Conservation (phyloP, 1,140 invertebrate genomes). For the Oreohelix idahoensis region DNA sequence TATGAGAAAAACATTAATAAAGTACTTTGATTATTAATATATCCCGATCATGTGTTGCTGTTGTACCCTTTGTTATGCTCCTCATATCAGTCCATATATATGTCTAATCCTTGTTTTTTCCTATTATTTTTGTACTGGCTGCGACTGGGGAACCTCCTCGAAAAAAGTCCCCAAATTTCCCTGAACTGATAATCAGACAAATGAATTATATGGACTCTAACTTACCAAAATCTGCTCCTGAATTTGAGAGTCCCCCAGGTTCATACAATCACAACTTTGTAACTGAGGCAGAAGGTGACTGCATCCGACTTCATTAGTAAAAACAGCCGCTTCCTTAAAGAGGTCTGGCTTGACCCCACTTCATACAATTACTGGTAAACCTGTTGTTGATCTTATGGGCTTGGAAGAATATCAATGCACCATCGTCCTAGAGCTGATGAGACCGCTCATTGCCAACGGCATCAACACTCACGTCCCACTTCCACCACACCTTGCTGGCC, state of each 20-base stretch:
- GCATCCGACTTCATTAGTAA: conserved; percentile 84
- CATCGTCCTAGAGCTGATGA: background rate
- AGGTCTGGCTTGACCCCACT: conserved; percentile 65
- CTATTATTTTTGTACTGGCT: too few species aligned
- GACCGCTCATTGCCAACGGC: background rate
- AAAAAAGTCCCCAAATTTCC: too few species aligned
- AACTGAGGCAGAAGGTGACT: conserved; percentile 83
- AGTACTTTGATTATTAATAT: too few species aligned
- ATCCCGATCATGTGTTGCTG: too few species aligned
- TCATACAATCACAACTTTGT: conserved; percentile 87
- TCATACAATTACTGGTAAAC: conserved; percentile 70
- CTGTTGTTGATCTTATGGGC: conserved; percentile 34
- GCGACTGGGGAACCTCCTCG: too few species aligned
- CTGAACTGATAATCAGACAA: too few species aligned
- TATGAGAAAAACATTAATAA: too few species aligned
- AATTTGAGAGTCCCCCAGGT: conserved; percentile 82
- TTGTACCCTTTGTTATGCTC: too few species aligned
- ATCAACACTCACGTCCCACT: background rate
- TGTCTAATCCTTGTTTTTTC: too few species aligned
- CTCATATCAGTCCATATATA: too few species aligned
- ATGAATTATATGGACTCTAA: background rate
- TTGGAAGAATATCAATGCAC: conserved; percentile 25
- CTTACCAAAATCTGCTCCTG: conserved; percentile 80
- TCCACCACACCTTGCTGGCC: background rate
- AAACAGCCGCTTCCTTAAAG: conserved; percentile 65